Base-by-base conservation (phyloP, 2,113 vertebrate species). In the Percopsis transmontana region DNA sequence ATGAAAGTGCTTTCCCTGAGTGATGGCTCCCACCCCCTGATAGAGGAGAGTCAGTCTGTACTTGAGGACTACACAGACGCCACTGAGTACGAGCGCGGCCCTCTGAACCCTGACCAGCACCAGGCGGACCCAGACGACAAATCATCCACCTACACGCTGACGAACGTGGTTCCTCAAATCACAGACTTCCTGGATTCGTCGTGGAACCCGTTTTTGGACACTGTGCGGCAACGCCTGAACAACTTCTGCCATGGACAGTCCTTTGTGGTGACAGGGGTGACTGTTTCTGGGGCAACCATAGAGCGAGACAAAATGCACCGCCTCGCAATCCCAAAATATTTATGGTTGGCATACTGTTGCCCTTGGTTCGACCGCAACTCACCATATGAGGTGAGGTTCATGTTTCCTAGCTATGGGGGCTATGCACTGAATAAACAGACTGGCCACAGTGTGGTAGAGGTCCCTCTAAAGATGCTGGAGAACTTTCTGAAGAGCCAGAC, bases 91-190 rank as follows among this genome's bases (percentile, higher is more conserved):
- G 89, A 87, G 63, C 83, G 90, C 0, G 89, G 90, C 20, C 83
- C 91, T 1, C 70, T 95, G 24, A 94, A 91, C 70, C 93, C 94
- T 1, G 90, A 79, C 16, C 21, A 89, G 50, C 93, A 94, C 54
- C 93, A 95, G 1, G 38, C 74, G 0, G 53, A 91, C n/a, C 82
- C 71, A 1, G 70, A 60, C 2, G 91, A 92, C 82, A 94, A 87
- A 39, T 55, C 70, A 0, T 87, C 93, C 1, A 94, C 92, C 19
- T 95, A 94, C 67, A 93, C 91, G 23, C 86, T 95, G 54, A 94
- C 93, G 41, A 95, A 94, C 50, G 90, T 93, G 0, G 90, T 93
- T 7, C 92, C 94, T 1, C 88, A 92, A 41, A 11, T 89, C 21
- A 68, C 74, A 12, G 63, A 85, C 53, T 82, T 91, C 66, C 47